A percentile compares a stretch with the other conserved stretches of the same genome.
Conservation (phyloP, 2,888 invertebrate genomes). For the Yponomeuta sedellus region DNA sequence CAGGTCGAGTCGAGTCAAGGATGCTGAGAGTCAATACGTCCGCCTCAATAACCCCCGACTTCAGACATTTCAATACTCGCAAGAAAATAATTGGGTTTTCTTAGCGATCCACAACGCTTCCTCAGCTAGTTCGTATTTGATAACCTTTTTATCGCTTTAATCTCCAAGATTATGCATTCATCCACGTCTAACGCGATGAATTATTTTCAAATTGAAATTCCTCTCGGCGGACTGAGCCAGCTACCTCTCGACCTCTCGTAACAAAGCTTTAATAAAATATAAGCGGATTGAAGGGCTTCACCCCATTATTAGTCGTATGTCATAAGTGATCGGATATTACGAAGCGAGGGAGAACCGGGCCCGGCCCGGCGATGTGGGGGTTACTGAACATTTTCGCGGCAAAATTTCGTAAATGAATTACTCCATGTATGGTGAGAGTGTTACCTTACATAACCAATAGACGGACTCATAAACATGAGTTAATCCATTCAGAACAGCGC, state of each 20-base stretch:
- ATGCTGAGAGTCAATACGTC: background rate
- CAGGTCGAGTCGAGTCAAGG: background rate
- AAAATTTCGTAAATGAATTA: background rate
- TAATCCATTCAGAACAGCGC: too few species aligned
- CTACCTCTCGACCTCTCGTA: background rate
- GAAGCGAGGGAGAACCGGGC: background rate
- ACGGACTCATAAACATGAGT: too few species aligned
- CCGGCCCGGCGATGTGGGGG: too few species aligned
- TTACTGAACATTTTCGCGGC: background rate
- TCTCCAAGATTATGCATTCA: background rate
- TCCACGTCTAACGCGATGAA: slow-evolving; percentile 1
- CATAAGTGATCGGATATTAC: slow-evolving; percentile 3
- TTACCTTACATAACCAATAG: too few species aligned
- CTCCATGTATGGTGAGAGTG: background rate
- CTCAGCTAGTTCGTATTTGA: background rate
- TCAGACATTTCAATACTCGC: background rate
- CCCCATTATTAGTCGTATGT: slow-evolving; percentile 1
- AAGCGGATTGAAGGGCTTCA: background rate
- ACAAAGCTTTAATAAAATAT: slow-evolving; percentile 4
- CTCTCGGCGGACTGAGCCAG: background rate
- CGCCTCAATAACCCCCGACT: background rate
- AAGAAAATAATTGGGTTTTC: slow-evolving; percentile 1
- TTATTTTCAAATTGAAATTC: background rate
- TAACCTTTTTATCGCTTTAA: background rate
- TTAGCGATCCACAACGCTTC: background rate